Conservation (phyloP, 2,113 vertebrate genomes). For the Hyaena hyaena region DNA sequence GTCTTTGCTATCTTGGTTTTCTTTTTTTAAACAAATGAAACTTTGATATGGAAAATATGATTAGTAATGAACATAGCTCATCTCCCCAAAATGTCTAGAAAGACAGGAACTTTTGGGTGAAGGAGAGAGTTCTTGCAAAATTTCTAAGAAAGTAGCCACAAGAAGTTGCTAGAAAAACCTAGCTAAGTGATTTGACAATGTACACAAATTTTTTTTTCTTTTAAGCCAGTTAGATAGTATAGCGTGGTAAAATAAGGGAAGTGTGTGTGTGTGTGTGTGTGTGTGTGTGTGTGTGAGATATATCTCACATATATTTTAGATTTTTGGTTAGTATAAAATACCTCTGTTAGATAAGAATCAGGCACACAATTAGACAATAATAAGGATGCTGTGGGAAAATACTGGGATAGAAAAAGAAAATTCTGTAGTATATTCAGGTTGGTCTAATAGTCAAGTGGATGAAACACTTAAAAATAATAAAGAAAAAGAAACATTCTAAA, state of each 20-base stretch:
- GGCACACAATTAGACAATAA: neutral
- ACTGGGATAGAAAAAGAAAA: conserved; percentile 28
- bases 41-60: neutral
- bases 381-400: neutral
- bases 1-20: neutral
- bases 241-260: neutral
- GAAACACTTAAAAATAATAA: neutral
- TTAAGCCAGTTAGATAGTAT: neutral
- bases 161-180: neutral
- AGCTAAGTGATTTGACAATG: neutral
- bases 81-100: neutral
- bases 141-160: conserved; percentile 14
- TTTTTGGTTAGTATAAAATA: neutral
- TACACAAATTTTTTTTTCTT: neutral
- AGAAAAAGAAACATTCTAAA: neutral
- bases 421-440: neutral
- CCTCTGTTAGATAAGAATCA: neutral
- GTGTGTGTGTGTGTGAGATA: no score
- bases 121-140: neutral
- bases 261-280: no score
- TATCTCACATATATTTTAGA: neutral
- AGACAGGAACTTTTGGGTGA: neutral
- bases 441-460: neutral
- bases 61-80: neutral
- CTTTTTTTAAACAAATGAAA: conserved; percentile 23